phyloP scores from a whole-genome alignment of 2,113 vertebrate species.

The Mixornis gularis region DNA sequence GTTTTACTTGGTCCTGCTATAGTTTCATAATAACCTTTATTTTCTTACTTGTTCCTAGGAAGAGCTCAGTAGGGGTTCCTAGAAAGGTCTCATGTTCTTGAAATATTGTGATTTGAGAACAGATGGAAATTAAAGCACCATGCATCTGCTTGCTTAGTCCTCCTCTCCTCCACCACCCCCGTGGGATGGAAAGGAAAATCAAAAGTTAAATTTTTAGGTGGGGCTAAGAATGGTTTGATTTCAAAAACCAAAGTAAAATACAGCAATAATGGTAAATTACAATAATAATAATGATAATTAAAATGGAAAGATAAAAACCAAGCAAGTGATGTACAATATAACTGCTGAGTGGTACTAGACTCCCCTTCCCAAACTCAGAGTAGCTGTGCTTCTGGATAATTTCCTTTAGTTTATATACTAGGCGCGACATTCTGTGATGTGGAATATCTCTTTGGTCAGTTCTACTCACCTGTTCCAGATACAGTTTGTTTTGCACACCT shows the following conservation, averaged over 20 bases:
- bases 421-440: fast-evolving
- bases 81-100: not conserved
- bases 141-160: fast-evolving
- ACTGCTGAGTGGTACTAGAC: not conserved
- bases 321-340: not conserved
- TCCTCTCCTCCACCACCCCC: not conserved
- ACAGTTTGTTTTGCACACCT: not conserved
- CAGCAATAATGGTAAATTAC: not conserved
- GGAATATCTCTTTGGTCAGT: not conserved
- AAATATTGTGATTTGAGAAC: not conserved
- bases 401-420: not conserved
- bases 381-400: fast-evolving
- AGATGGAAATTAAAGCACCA: not conserved
- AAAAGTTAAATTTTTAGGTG: not conserved
- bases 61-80: not conserved
- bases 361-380: not conserved
- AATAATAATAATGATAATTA: not conserved
- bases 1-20: not conserved
- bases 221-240: not conserved
- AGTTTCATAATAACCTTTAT: not conserved
- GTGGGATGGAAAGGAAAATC: not conserved
- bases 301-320: not conserved
- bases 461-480: fast-evolving
- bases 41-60: not conserved
- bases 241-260: not conserved